Conservation (phyloP, 2,113 vertebrate species). For the Notarius lentiginosus region DNA sequence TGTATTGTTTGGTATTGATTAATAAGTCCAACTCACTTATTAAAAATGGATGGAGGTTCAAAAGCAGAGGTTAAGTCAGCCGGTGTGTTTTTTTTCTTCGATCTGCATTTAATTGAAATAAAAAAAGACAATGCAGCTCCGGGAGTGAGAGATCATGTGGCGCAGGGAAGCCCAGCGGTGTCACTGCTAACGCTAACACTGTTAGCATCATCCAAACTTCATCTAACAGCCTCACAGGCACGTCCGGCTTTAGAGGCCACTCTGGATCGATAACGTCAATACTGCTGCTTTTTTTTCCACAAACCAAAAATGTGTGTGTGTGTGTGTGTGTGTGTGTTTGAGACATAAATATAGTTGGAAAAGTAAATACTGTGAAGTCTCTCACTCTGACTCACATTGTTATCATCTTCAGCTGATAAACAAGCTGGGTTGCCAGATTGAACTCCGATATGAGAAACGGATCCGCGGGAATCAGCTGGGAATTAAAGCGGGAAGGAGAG, state of each 20-base stretch:
- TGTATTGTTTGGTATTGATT: slow-evolving; percentile 52
- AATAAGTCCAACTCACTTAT: slow-evolving; percentile 48
- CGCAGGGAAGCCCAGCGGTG: slow-evolving; percentile 26
- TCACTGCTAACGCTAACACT: slow-evolving; percentile 42
- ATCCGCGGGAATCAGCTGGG: slow-evolving; percentile 68
- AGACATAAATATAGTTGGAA: slow-evolving; percentile 7
- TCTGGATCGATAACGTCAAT: slow-evolving; percentile 55
- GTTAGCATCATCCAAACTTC: slow-evolving; percentile 48
- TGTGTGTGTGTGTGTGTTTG: neutral
- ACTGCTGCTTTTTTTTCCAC: slow-evolving; percentile 64
- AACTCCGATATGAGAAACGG: slow-evolving; percentile 74
- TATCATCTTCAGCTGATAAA: slow-evolving; percentile 72
- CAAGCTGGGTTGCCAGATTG: slow-evolving; percentile 71
- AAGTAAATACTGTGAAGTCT: slow-evolving; percentile 1
- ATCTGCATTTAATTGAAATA: slow-evolving; percentile 45
- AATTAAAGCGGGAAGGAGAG: slow-evolving; percentile 60
- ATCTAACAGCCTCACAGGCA: slow-evolving; percentile 52
- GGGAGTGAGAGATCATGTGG: neutral
- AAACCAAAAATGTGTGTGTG: slow-evolving; percentile 37
- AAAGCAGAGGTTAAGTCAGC: slow-evolving; percentile 41
- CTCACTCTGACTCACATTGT: neutral
- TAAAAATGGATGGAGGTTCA: slow-evolving; percentile 52
- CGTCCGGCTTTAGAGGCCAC: slow-evolving; percentile 8
- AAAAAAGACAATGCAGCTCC: slow-evolving; percentile 27
- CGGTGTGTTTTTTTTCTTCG: slow-evolving; percentile 28